Percentiles rank a stretch among this genome's conserved stretches.
phyloP scores from a whole-genome alignment of 2,888 invertebrate species.

The Stenichneumon culpator region DNA sequence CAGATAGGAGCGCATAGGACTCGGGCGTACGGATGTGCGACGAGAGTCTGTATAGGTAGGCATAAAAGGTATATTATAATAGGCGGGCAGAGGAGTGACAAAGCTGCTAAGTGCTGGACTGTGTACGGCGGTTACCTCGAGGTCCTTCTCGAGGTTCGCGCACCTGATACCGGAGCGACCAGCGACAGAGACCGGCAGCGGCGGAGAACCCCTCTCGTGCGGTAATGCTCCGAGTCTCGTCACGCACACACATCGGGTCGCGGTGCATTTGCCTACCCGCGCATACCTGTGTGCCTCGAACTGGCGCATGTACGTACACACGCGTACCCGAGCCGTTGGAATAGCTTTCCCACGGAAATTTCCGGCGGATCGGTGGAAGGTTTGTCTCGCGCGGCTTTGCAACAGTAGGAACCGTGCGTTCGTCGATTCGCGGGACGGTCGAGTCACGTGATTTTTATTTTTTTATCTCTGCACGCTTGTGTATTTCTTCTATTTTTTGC shows the following conservation, averaged over 20 bases:
- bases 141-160: constrained; percentile 59
- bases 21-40: background rate
- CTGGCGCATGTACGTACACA: constrained; percentile 15
- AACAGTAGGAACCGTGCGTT: background rate
- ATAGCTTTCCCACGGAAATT: constrained; percentile 81
- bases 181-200: constrained; percentile 1
- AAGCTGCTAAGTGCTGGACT: constrained; percentile 78
- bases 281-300: constrained; percentile 30
- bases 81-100: constrained; percentile 68
- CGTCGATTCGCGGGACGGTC: background rate
- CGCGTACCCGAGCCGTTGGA: constrained; percentile 39
- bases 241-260: constrained; percentile 65
- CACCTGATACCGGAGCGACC: constrained; percentile 69
- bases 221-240: constrained; percentile 41
- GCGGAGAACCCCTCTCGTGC: constrained; percentile 21
- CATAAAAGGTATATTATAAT: constrained; percentile 47
- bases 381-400: constrained; percentile 6
- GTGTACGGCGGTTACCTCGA: constrained; percentile 70
- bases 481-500: background rate
- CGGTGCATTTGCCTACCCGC: constrained; percentile 68
- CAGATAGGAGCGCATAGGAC: constrained; percentile 38
- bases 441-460: background rate
- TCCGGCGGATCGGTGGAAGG: constrained; percentile 70
- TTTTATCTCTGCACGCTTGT: background rate
- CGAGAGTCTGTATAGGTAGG: background rate